Conservation (phyloP, 2,113 vertebrate species). For the Oxyruncus cristatus region DNA sequence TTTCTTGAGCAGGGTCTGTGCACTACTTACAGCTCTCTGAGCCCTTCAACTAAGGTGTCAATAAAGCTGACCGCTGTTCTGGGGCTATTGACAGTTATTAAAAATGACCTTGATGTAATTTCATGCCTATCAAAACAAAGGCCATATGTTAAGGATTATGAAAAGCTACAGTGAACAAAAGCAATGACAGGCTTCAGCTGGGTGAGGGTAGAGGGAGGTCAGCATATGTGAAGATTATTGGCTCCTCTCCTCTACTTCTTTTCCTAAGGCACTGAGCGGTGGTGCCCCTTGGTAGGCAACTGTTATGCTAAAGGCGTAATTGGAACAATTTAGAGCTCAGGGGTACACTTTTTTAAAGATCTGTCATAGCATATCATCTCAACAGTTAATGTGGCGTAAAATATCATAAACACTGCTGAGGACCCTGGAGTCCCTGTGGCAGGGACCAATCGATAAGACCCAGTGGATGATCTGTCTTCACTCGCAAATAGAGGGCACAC, state of each 20-base stretch:
- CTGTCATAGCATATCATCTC: slow-evolving; percentile 55
- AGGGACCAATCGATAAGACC: not conserved
- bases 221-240: slow-evolving; percentile 18
- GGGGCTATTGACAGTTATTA: slow-evolving; percentile 93
- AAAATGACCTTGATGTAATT: slow-evolving; percentile 98
- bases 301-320: slow-evolving; percentile 57
- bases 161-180: slow-evolving; percentile 65
- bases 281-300: slow-evolving; percentile 41
- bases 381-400: slow-evolving; percentile 54
- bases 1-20: slow-evolving; percentile 70
- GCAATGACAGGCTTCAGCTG: slow-evolving; percentile 28
- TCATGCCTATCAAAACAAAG: slow-evolving; percentile 86
- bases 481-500: not conserved
- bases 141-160: slow-evolving; percentile 83
- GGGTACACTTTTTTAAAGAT: slow-evolving; percentile 47
- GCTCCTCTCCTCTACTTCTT: slow-evolving; percentile 12
- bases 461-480: not conserved
- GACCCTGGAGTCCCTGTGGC: not conserved
- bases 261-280: not conserved
- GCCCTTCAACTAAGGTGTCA: slow-evolving; percentile 81
- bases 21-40: slow-evolving; percentile 71
- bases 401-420: slow-evolving; percentile 49
- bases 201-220: not conserved
- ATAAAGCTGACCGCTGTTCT: slow-evolving; percentile 84
- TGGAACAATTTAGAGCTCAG: slow-evolving; percentile 64